Evolutionary conservation across 2,797 vertebrate genomes (phyloP), one percentile per base, ranked within the genome.

Genomic region (Lates japonicus): DNA sequence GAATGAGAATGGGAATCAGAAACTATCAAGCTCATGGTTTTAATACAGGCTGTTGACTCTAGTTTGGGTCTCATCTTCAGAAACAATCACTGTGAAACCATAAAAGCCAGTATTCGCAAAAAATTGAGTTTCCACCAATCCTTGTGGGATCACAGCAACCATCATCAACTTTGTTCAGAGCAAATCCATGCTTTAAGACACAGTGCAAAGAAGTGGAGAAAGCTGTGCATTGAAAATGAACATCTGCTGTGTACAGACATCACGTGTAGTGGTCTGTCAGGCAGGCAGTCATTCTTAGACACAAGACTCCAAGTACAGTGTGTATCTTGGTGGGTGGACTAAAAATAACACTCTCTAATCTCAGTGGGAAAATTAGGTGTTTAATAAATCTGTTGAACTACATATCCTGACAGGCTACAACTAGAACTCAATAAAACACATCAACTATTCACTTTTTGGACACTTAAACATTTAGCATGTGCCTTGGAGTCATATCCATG

Each of bases 331-430:
- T 74, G 41, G 81, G 83, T 71, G 1, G 79, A 77, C 91, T 88
- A 92, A 92, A 92, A 94, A 93, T 93, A 94, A 88, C 86, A 83
- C 74, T 39, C 68, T 86, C 60, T 88, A 78, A 89, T 92, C 91
- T 91, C 89, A 73, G 78, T 51, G 88, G 90, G 87, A 90, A 93
- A 94, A 93, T 92, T 82, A 90, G 85, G 86, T 86, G 88, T 94
- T 92, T 87, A 93, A 94, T 94, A 93, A 92, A 94, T 94, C 87
- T 92, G 90, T 79, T 92, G 73, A 90, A 89, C 85, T 84, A 78
- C 87, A 80, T 84, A 83, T 88, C 76, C 83, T 93, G 93, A 93
- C 91, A 91, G 78, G 90, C 85, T 74, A 82, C 87, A 92, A 93
- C 92, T 93, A 90, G 87, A 87, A 89, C 83, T 84, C 78, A 12